Percentiles rank a stretch among this genome's conserved stretches.
phyloP scores from a whole-genome alignment of 2,888 invertebrate genomes.

The Microplitis manilae region DNA sequence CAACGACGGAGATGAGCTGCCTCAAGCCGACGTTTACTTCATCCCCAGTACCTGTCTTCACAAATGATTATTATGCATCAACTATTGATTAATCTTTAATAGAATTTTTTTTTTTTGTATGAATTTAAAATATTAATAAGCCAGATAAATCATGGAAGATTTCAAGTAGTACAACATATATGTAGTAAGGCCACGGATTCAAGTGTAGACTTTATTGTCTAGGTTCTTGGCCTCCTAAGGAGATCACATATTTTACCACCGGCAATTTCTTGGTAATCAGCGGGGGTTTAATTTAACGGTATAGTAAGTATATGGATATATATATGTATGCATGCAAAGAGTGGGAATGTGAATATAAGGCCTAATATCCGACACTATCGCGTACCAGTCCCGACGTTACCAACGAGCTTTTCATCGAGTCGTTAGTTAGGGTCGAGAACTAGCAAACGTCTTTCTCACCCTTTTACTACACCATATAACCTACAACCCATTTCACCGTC shows the following conservation, averaged over 20 bases:
- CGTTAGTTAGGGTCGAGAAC: slow-evolving; percentile 64
- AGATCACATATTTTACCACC: slow-evolving; percentile 55
- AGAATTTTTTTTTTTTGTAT: slow-evolving; percentile 45
- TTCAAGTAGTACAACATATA: background rate
- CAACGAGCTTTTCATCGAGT: slow-evolving; percentile 71
- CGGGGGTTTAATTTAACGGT: slow-evolving; percentile 35
- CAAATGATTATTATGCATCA: slow-evolving; percentile 56
- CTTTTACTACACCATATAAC: slow-evolving; percentile 24
- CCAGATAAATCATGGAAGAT: background rate
- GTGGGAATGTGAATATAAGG: slow-evolving; percentile 29
- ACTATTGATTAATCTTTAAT: slow-evolving; percentile 67
- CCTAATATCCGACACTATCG: slow-evolving; percentile 60
- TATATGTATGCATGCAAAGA: slow-evolving; percentile 4
- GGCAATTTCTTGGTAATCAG: slow-evolving; percentile 69
- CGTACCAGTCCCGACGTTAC: slow-evolving; percentile 25
- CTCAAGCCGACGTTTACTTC: slow-evolving; percentile 44
- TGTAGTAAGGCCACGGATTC: background rate
- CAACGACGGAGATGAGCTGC: slow-evolving; percentile 64
- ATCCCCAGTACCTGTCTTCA: slow-evolving; percentile 39
- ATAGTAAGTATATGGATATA: slow-evolving; percentile 10
- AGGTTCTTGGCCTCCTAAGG: background rate
- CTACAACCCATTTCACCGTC: slow-evolving; percentile 31
- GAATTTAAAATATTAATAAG: background rate
- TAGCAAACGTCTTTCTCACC: slow-evolving; percentile 39
- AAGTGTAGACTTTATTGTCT: background rate